Conservation (phyloP, 2,113 vertebrate species). For the Archocentrus centrarchus region DNA sequence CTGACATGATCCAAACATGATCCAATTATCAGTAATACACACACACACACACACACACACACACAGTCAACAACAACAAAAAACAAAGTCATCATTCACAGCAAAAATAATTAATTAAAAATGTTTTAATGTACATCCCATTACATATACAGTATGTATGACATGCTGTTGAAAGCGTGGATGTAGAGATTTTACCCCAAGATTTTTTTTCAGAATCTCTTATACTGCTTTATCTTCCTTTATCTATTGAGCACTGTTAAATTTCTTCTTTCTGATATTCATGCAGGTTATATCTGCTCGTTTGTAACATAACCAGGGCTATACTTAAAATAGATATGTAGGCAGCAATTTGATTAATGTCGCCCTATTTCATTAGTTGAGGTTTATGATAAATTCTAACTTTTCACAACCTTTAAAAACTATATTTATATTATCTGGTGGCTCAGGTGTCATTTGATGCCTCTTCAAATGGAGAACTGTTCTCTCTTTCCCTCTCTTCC, state of each 20-base stretch:
- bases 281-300: background rate
- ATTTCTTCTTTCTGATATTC: too few relatives aligned
- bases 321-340: background rate
- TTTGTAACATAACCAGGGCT: background rate
- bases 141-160: background rate
- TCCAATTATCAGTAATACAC: background rate
- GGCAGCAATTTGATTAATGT: background rate
- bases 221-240: background rate
- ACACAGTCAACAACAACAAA: background rate
- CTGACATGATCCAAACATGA: background rate
- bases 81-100: background rate
- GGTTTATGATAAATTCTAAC: background rate
- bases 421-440: conserved; percentile 2
- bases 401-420: background rate
- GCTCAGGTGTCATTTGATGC: background rate
- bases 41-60: background rate
- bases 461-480: background rate
- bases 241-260: background rate
- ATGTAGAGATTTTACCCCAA: background rate
- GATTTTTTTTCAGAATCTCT: background rate
- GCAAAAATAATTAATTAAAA: too few relatives aligned
- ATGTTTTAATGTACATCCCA: too few relatives aligned
- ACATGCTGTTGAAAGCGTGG: background rate
- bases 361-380: background rate
- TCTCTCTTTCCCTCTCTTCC: background rate